These are phyloP conservation scores for Lichenostomus cassidix DNA, from an alignment of 2,113 vertebrate species.

Conservation along the genomic window DNA sequence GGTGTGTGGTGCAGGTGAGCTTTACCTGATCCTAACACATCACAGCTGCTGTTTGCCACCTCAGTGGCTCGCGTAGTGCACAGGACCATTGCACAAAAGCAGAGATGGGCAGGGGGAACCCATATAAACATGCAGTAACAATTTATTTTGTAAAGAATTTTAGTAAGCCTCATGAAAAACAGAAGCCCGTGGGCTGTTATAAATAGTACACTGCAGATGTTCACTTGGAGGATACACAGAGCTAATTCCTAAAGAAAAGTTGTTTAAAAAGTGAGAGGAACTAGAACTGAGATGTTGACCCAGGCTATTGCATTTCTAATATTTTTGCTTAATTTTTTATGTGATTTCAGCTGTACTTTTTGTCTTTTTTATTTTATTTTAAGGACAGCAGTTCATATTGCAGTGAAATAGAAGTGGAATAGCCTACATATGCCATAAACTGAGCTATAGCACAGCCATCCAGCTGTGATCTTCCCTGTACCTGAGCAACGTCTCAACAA, in stretches of 20 bases:
- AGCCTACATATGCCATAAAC: neutral
- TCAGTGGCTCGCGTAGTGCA: neutral
- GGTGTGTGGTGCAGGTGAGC: neutral
- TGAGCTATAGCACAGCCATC: neutral
- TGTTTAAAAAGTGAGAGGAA: neutral
- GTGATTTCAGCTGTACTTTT: neutral
- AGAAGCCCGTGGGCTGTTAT: neutral
- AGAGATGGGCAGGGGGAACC: neutral
- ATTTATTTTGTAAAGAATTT: neutral
- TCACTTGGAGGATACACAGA: neutral
- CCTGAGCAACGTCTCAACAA: conserved; percentile 36
- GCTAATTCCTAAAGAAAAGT: neutral
- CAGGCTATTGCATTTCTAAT: neutral
- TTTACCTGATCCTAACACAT: neutral
- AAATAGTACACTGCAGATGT: neutral
- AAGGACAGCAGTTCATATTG: neutral
- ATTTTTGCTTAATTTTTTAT: neutral
- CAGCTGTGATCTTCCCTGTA: conserved; percentile 28
- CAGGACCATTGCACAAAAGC: neutral
- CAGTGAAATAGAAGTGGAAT: neutral
- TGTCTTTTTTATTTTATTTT: neutral
- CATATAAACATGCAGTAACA: neutral
- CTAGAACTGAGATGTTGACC: neutral
- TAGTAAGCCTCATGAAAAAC: neutral
- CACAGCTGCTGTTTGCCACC: neutral